phyloP scores from a whole-genome alignment of 2,113 vertebrate genomes.

The Arizona elegans region DNA sequence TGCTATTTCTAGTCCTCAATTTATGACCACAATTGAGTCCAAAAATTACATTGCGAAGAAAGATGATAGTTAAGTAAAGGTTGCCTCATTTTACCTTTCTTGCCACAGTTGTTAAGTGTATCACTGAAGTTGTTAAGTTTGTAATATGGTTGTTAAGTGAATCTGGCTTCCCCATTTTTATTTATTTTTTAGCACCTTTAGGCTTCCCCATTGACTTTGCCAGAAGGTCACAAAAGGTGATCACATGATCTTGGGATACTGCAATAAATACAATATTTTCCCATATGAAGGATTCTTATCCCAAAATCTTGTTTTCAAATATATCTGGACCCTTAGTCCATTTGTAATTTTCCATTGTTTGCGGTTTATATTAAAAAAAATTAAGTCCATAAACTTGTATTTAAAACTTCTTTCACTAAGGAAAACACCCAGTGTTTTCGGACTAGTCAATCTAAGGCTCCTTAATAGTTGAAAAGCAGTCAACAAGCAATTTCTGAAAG shows the following conservation, averaged over 20 bases:
- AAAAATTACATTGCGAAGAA: not conserved
- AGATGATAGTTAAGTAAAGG: not conserved
- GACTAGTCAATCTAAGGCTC: no score
- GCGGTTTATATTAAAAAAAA: no score
- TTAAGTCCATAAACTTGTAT: no score
- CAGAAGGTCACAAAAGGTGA: not conserved
- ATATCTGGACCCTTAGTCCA: no score
- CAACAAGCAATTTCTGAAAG: no score
- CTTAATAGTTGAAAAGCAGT: no score
- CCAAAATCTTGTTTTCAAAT: no score
- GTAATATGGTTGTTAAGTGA: not conserved
- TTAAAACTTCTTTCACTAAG: no score
- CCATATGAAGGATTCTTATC: no score
- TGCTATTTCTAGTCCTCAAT: not conserved
- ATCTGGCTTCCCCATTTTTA: not conserved
- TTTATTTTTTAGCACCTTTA: no score
- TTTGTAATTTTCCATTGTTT: no score
- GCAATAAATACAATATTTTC: not conserved
- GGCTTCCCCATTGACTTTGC: not conserved
- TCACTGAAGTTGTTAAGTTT: not conserved
- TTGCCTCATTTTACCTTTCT: not conserved
- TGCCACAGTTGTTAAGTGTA: not conserved
- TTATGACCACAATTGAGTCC: not conserved
- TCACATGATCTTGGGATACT: not conserved
- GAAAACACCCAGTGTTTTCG: no score